Evolutionary conservation across 2,113 vertebrate species (phyloP).

Genomic region (Cyphotilapia sp.): DNA sequence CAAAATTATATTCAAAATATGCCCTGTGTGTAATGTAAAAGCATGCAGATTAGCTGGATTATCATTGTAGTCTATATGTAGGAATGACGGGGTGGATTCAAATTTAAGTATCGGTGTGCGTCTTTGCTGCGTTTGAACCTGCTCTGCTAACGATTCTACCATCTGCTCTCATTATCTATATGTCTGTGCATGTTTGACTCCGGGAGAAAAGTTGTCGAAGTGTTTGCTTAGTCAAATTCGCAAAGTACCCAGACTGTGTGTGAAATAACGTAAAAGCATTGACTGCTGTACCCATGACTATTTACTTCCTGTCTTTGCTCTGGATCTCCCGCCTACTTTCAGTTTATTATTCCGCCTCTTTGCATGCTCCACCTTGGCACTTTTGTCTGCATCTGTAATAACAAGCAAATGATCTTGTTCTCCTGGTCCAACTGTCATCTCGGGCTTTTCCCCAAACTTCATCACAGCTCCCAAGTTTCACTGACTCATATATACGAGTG

Average conservation of each 20-base stretch:
- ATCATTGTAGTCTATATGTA: neutral
- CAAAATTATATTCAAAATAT: neutral
- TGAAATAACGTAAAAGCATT: neutral
- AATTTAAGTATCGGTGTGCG: neutral
- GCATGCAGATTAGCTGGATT: neutral
- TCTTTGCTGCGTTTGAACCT: slow-evolving; percentile 2
- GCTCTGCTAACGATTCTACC: slow-evolving; percentile 1
- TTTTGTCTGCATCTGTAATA: neutral
- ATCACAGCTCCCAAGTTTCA: neutral
- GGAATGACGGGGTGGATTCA: neutral
- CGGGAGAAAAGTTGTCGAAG: neutral
- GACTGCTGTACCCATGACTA: neutral
- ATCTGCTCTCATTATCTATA: neutral
- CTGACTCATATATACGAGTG: neutral
- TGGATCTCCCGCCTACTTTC: slow-evolving; percentile 15
- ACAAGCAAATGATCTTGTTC: slow-evolving; percentile 21
- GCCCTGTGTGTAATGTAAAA: neutral
- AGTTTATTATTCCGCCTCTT: neutral
- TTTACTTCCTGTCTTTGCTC: slow-evolving; percentile 22
- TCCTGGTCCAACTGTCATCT: slow-evolving; percentile 8
- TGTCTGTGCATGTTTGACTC: neutral
- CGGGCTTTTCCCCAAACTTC: neutral
- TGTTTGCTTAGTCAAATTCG: slow-evolving; percentile 31
- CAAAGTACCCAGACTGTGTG: neutral
- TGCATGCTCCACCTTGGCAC: neutral